These are phyloP conservation scores for Poeciliopsis occidentalis DNA, from an alignment of 2,113 vertebrate genomes.

Conservation along the genomic window DNA sequence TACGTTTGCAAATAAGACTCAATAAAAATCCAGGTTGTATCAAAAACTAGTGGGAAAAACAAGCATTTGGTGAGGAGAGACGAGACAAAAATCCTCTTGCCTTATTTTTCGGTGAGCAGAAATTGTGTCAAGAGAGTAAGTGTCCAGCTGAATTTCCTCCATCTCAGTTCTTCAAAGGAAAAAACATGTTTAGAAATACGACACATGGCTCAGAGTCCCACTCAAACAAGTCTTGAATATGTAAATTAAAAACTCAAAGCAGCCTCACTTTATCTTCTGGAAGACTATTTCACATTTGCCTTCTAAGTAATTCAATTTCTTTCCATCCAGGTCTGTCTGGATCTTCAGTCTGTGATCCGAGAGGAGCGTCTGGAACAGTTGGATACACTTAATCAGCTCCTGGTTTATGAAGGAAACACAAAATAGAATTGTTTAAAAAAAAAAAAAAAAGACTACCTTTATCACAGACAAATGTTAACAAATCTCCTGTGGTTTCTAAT, in stretches of 20 bases:
- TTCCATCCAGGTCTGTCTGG: too few relatives aligned
- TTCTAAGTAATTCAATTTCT: too few relatives aligned
- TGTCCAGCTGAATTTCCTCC: conserved; percentile 83
- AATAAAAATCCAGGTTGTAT: not conserved
- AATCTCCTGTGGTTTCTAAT: too few relatives aligned
- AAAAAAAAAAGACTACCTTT: too few relatives aligned
- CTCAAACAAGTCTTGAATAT: too few relatives aligned
- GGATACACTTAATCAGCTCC: conserved; percentile 83
- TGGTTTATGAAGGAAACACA: conserved; percentile 30
- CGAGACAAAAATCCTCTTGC: conserved; percentile 58
- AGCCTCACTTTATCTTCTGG: too few relatives aligned
- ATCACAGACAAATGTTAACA: too few relatives aligned
- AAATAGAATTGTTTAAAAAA: not conserved
- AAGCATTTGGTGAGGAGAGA: not conserved
- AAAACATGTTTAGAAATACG: too few relatives aligned
- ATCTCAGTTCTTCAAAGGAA: conserved; percentile 88
- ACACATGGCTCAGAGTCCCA: too few relatives aligned
- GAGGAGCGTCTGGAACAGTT: conserved; percentile 82
- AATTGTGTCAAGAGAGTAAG: conserved; percentile 83
- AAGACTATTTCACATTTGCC: too few relatives aligned
- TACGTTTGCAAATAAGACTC: not conserved
- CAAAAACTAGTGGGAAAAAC: not conserved
- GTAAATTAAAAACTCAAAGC: too few relatives aligned
- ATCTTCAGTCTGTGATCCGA: conserved; percentile 82
- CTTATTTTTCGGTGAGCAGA: conserved; percentile 84